Evolutionary conservation across 2,113 vertebrate species (phyloP).

Genomic region (Corvus cornix): DNA sequence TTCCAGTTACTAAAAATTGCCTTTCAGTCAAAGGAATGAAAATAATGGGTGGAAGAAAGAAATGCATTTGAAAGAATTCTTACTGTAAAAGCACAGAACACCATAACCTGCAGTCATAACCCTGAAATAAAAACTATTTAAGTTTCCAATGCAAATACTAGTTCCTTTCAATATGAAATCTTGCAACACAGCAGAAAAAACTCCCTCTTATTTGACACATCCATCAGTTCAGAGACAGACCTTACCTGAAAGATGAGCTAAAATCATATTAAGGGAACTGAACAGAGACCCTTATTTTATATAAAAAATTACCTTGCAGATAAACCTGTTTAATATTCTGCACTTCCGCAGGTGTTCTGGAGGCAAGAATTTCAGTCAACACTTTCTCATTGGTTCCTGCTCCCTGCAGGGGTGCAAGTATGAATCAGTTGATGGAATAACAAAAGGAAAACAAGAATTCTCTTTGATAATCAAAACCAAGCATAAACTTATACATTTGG

Average conservation of each 20-base stretch:
- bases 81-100: background rate
- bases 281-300: background rate
- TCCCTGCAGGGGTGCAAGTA: conserved; percentile 73
- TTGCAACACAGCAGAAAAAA: background rate
- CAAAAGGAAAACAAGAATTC: background rate
- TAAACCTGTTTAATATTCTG: conserved; percentile 84
- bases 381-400: conserved; percentile 91
- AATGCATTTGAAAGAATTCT: background rate
- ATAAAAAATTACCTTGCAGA: conserved; percentile 81
- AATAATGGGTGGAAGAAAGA: background rate
- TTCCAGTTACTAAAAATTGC: background rate
- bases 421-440: background rate
- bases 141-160: background rate
- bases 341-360: conserved; percentile 83
- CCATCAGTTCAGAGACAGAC: background rate
- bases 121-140: background rate
- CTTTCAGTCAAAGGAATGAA: background rate
- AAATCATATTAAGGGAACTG: background rate
- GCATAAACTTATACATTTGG: background rate
- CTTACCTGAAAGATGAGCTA: background rate
- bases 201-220: background rate
- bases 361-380: conserved; percentile 92
- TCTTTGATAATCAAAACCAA: background rate
- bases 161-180: background rate
- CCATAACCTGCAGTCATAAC: background rate